phyloP scores from a whole-genome alignment of 2,797 vertebrate species.

The Cottoperca gobio region DNA sequence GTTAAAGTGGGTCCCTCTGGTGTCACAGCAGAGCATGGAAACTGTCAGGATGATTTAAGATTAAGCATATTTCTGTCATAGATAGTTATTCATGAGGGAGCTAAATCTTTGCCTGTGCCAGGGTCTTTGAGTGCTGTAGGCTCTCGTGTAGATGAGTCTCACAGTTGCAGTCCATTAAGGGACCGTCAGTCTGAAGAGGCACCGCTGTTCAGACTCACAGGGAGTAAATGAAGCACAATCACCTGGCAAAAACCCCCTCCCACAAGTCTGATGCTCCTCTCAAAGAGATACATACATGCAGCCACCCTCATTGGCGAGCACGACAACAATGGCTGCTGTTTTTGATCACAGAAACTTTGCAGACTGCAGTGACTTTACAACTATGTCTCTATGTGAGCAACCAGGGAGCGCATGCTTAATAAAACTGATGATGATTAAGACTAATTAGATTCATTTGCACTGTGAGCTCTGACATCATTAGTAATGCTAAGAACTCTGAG shows the following conservation, averaged over 20 bases:
- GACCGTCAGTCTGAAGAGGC: conserved; percentile 45
- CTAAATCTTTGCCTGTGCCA: conserved; percentile 19
- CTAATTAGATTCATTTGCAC: conserved; percentile 22
- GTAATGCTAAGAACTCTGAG: conserved; percentile 5
- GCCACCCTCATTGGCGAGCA: no score
- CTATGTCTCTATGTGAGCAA: conserved; percentile 1
- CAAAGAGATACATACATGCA: conserved; percentile 32
- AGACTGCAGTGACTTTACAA: conserved; percentile 3
- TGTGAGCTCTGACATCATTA: conserved; percentile 22
- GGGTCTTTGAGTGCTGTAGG: conserved; percentile 20
- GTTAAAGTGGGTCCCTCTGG: conserved; percentile 32
- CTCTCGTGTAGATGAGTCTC: conserved; percentile 39
- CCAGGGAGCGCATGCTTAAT: conserved; percentile 20
- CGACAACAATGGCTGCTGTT: conserved; percentile 21
- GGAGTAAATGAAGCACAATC: conserved; percentile 35
- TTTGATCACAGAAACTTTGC: conserved; percentile 18
- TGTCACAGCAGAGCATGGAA: conserved; percentile 33
- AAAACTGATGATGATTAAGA: conserved; percentile 30
- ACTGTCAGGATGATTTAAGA: conserved; percentile 45
- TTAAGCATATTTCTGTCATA: conserved; percentile 22
- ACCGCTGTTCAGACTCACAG: conserved; percentile 27
- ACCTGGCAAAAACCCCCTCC: conserved; percentile 19
- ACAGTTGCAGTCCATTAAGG: conserved; percentile 54
- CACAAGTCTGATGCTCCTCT: conserved; percentile 12
- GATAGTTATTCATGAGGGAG: conserved; percentile 32